Conservation (phyloP, 2,888 invertebrate genomes). For the Rhagonycha fulva region DNA sequence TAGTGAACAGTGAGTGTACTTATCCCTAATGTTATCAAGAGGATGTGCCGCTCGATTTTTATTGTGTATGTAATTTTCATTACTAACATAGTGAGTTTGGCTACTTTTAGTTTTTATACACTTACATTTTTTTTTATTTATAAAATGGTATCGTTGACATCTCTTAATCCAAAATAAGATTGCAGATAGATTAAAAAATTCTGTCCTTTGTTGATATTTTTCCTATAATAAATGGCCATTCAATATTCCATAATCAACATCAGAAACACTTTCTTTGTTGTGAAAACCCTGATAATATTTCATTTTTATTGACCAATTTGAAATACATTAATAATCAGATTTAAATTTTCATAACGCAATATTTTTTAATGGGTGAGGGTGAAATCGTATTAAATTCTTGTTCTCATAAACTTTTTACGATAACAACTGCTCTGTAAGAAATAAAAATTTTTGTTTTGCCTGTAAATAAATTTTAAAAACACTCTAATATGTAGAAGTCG, state of each 20-base stretch:
- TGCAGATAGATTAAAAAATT: no score
- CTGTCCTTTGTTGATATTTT: not conserved
- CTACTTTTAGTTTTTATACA: constrained; percentile 10
- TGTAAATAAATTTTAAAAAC: not conserved
- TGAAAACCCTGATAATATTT: not conserved
- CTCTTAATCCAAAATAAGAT: not conserved
- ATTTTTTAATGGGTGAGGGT: not conserved
- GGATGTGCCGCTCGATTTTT: constrained; percentile 39
- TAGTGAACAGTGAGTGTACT: constrained; percentile 37
- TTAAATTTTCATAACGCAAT: not conserved
- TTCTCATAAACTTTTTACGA: not conserved
- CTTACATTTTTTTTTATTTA: constrained; percentile 11
- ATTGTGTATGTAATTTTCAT: constrained; percentile 39
- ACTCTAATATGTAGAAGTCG: not conserved
- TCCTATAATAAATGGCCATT: not conserved
- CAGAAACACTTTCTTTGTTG: not conserved
- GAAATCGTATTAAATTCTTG: not conserved
- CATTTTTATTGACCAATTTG: not conserved
- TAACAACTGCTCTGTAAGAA: not conserved
- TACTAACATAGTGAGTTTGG: constrained; percentile 12
- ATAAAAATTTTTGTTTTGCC: not conserved
- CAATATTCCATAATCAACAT: not conserved
- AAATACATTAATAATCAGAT: not conserved
- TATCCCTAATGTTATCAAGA: constrained; percentile 42
- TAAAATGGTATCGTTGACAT: not conserved